Base-by-base conservation (phyloP, 2,797 vertebrate species). In the Triplophysa yarkandensis region DNA sequence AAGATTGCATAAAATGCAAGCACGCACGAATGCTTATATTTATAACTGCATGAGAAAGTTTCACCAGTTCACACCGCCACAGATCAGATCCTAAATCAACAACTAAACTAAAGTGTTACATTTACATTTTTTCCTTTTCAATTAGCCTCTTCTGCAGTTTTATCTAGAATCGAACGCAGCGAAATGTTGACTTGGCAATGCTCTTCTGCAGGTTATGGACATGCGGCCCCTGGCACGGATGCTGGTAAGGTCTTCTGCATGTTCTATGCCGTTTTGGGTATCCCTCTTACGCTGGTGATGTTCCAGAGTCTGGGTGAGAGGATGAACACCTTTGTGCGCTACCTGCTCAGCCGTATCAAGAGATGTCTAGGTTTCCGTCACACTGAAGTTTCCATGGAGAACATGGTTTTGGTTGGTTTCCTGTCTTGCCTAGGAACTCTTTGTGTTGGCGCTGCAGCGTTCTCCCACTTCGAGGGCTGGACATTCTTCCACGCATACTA, bases 401-500 rank as follows among this genome's bases (percentile, higher is more conserved):
- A 98, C 90, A 96, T 98, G 97, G 96, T 97, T 16, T 88, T 95
- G 4, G 95, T 98, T 0, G 96, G 96, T 69, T 95, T 99, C 85
- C 89, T 98, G 81, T 95, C 92, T 77, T 99, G 97, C 82, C 90
- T 95, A 19, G 93, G 95, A 6, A 98, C 95, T 0, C 89, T 98
- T 77, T 96, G 95, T 65, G 92, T 98, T 0, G 96, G 97, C 0
- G 96, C 97, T 0, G 91, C 88, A 0, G 94, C 96, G 63, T 99
- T 99, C 85, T 94, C 97, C 16, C 93, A 98, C 82, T 98, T 95
- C 0, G 96, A 99, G 87, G 94, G 94, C 81, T 98, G 96, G 97
- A 98, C 93, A 77, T 98, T 98, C 88, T 98, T 99, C 89, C 97
- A 98, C 0, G 95, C 96, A 1, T 98, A 98, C 84, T 98, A 99